Evolutionary conservation across 2,797 vertebrate species (phyloP), one percentile per base, ranked within the genome.

Genomic region (Ciconia nigra): DNA sequence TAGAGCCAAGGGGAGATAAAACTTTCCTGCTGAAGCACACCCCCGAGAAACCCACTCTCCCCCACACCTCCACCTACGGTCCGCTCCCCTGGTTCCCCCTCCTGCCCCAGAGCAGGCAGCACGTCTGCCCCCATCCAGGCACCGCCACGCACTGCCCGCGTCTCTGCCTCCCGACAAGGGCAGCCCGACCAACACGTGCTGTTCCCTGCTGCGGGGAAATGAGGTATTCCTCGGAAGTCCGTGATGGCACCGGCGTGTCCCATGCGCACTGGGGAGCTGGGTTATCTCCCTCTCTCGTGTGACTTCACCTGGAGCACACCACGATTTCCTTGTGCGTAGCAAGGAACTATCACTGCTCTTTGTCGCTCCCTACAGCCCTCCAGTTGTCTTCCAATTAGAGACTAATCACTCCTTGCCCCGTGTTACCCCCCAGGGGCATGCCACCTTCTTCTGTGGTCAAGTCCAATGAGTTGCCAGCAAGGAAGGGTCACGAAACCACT

Each of bases 31-130:
- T 58, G 54, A 94, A 86, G 58, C 16, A 61, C n/a, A n/a, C 8
- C 9, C 24, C 15, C 9, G 3, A 51, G 37, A 86, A 83, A 46
- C 22, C 26, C 49, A 33, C 18, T 21, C 13, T 83, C 15, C 13
- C 13, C 14, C 20, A 29, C 0, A 0, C 14, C 54, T 76, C 51
- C 11, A 88, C 14, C 7, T 46, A 39, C 39, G 13, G 25, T n/a
- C 14, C 0, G 0, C 39, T 71, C 21, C 41, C 2, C 5, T 0
- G 2, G 21, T 2, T 72, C 39, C 35, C 24, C 18, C 17, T 52
- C 54, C 46, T 18, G 4, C 22, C 21, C 7, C 21, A 15, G 22
- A 71, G 62, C n/a, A 71, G 52, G 42, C 61, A 67, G 70, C 37
- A 49, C 5, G 19, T 10, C 61, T 47, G 72, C 31, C 28, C 11